phyloP scores from a whole-genome alignment of 2,113 vertebrate species.

The Ahaetulla prasina region DNA sequence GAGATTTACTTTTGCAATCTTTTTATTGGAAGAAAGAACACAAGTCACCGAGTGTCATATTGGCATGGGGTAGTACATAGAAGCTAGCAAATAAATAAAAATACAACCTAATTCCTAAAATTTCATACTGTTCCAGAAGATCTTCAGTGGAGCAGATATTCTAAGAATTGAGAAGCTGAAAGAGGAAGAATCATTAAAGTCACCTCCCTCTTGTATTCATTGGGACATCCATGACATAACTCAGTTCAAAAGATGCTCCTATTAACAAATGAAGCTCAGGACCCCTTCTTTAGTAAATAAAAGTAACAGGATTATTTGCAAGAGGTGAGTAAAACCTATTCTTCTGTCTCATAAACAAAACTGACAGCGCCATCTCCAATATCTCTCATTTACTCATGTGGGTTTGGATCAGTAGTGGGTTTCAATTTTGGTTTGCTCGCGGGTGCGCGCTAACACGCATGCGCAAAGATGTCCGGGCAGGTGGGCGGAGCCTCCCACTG shows the following conservation, averaged over 20 bases:
- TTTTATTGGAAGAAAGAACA: not conserved
- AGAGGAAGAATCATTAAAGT: not conserved
- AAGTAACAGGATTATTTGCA: not conserved
- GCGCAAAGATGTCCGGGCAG: no score
- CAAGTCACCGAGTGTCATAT: not conserved
- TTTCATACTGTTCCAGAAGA: not conserved
- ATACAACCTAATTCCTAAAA: not conserved
- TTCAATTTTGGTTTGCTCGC: no score
- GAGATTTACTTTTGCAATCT: not conserved
- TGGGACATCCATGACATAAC: not conserved
- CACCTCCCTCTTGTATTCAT: not conserved
- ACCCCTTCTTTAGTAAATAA: not conserved
- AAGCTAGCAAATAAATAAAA: not conserved
- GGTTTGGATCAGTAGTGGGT: not conserved
- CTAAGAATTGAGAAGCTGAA: not conserved
- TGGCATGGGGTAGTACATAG: not conserved
- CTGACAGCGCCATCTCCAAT: not conserved
- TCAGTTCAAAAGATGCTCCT: not conserved
- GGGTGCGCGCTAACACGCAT: no score
- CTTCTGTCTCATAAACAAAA: not conserved
- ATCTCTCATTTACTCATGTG: not conserved
- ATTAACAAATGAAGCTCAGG: not conserved
- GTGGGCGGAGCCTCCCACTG: no score
- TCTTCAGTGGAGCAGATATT: not conserved
- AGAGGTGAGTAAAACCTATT: not conserved